Percentiles rank a stretch among this genome's conserved stretches.
These are phyloP conservation scores for Pelusios castaneus DNA, from an alignment of 2,113 vertebrate species.

Conservation along the genomic window DNA sequence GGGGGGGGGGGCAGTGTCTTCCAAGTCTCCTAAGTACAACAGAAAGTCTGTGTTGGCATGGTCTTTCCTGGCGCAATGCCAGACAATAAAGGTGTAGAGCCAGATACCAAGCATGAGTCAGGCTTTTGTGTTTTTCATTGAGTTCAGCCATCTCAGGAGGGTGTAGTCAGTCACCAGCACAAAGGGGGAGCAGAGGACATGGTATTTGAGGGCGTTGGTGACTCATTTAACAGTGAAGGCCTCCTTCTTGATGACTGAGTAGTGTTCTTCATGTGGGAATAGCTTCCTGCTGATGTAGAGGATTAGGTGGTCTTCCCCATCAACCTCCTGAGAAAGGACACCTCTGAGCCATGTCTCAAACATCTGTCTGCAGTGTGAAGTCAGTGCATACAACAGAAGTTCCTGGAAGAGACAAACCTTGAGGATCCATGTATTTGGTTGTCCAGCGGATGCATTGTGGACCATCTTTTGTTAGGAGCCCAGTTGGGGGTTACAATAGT, in stretches of 20 bases:
- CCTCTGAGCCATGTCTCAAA: not conserved
- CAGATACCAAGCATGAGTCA: no score
- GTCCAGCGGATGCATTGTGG: not conserved
- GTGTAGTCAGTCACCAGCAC: not conserved
- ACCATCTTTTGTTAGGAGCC: not conserved
- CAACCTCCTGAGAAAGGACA: not conserved
- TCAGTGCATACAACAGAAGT: not conserved
- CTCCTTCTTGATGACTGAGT: not conserved
- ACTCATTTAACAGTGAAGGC: not conserved
- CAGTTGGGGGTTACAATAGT: not conserved
- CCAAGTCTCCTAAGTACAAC: no score
- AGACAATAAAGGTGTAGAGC: no score
- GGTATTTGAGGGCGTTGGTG: not conserved
- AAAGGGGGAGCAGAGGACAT: not conserved
- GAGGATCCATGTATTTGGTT: not conserved
- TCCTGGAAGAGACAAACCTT: not conserved
- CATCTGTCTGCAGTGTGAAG: not conserved
- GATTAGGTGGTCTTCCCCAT: not conserved
- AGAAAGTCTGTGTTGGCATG: no score
- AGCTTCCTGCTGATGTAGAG: not conserved
- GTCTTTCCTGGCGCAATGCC: no score
- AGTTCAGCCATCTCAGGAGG: no score
- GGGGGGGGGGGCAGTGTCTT: no score
- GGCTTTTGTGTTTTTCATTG: no score
- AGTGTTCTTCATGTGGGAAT: no score